Evolutionary conservation across 2,888 invertebrate species (phyloP).

Genomic region (Terebella lapidaria): DNA sequence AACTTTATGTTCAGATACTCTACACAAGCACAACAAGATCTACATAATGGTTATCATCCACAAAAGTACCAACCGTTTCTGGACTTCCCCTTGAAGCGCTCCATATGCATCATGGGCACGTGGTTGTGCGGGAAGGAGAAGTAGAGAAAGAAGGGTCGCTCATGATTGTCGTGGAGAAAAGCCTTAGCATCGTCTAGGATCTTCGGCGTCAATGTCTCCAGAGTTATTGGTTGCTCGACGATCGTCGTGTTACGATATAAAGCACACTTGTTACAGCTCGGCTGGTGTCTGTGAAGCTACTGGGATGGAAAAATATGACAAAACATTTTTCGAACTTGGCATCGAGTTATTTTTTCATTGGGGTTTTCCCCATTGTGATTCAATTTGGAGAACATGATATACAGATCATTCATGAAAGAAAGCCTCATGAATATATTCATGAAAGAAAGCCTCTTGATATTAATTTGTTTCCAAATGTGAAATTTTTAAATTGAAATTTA

Average conservation of each 20-base stretch:
- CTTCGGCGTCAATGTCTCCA: conserved; percentile 9
- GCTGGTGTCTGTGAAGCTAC: conserved; percentile 6
- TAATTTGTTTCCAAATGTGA: not conserved
- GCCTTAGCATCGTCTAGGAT: conserved; percentile 17
- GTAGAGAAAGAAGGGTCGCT: conserved; percentile 20
- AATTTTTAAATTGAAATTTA: not conserved
- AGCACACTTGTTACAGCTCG: conserved; percentile 6
- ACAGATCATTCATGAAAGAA: too few species aligned
- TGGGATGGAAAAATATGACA: too few species aligned
- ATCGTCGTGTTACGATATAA: conserved; percentile 16
- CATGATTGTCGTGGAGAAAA: conserved; percentile 11
- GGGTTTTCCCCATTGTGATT: too few species aligned
- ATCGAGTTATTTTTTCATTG: too few species aligned
- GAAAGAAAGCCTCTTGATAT: too few species aligned
- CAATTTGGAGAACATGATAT: too few species aligned
- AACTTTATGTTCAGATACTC: too few species aligned
- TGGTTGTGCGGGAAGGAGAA: conserved; percentile 19
- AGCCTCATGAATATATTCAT: too few species aligned
- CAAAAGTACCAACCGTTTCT: conserved; percentile 16
- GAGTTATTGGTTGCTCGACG: conserved; percentile 17
- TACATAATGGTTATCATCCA: not conserved
- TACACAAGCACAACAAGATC: not conserved
- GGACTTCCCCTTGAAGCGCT: conserved; percentile 13
- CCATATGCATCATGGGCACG: conserved; percentile 19
- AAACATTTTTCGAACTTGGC: too few species aligned